Conservation (phyloP, 2,888 invertebrate species). For the Cephus sareptanus region DNA sequence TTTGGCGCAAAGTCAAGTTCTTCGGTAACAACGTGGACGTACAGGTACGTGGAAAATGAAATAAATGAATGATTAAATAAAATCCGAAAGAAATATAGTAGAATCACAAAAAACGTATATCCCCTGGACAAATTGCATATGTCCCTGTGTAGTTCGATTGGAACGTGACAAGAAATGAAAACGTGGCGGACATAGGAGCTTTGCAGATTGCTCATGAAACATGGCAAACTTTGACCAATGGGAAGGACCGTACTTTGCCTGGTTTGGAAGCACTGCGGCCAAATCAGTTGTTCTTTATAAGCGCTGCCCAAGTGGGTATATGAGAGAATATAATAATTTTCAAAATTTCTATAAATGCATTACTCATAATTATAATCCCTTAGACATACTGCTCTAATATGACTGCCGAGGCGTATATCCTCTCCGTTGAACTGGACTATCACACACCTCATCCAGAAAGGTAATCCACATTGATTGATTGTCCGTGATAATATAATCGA, state of each 20-base stretch:
- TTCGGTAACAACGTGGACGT: slow-evolving; percentile 65
- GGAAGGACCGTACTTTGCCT: slow-evolving; percentile 63
- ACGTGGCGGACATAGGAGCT: slow-evolving; percentile 69
- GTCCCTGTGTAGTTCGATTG: slow-evolving; percentile 65
- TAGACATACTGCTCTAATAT: slow-evolving; percentile 69
- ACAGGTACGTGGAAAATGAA: slow-evolving; percentile 55
- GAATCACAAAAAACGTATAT: neutral
- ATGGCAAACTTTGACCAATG: slow-evolving; percentile 60
- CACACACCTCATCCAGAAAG: slow-evolving; percentile 69
- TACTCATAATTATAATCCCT: slow-evolving; percentile 21
- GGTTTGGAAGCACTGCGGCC: slow-evolving; percentile 64
- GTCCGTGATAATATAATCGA: neutral
- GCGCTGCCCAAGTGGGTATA: slow-evolving; percentile 66
- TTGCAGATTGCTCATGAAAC: slow-evolving; percentile 67
- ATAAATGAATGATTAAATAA: neutral
- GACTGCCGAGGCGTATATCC: slow-evolving; percentile 67
- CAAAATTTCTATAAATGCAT: neutral
- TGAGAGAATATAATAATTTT: neutral
- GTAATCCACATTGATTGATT: slow-evolving; percentile 41
- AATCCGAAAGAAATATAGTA: neutral
- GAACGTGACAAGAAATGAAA: slow-evolving; percentile 69
- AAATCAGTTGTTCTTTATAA: slow-evolving; percentile 68
- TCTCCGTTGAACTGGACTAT: slow-evolving; percentile 68
- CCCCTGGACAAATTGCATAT: neutral
- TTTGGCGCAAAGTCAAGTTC: slow-evolving; percentile 65